Percentiles rank a stretch among this genome's conserved stretches.
Evolutionary conservation across 2,797 vertebrate species (phyloP).

Genomic region (Chelonia mydas): DNA sequence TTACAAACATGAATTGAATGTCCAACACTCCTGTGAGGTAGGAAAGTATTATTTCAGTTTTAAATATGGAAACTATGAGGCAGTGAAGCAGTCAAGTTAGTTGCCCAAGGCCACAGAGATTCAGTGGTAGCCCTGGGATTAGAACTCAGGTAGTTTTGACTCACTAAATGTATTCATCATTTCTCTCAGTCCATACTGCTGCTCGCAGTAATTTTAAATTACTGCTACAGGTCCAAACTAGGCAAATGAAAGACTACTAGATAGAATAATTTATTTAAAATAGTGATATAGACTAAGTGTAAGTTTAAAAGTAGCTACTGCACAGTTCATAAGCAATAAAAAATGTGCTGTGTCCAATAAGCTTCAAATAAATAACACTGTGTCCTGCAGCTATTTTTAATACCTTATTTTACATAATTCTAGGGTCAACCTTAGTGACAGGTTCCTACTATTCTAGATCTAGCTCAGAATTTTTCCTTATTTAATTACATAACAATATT

Average conservation of each 20-base stretch:
- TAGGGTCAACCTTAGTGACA: neutral
- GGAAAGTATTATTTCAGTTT: no score
- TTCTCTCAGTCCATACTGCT: neutral
- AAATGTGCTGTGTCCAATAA: neutral
- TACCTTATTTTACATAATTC: neutral
- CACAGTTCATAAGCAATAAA: neutral
- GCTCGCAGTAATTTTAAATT: neutral
- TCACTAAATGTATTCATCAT: neutral
- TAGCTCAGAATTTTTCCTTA: neutral
- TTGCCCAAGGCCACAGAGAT: neutral
- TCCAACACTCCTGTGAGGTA: no score
- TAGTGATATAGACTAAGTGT: no score
- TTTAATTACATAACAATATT: neutral
- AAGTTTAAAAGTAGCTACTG: neutral
- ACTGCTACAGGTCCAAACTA: neutral
- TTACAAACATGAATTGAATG: no score
- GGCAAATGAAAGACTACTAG: no score
- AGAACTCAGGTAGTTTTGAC: neutral
- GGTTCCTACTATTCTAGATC: neutral
- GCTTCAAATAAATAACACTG: no score
- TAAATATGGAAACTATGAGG: neutral
- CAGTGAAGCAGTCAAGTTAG: neutral
- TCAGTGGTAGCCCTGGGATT: neutral
- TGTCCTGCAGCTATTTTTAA: neutral
- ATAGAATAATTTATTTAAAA: no score